Conservation (phyloP, 2,113 vertebrate genomes). For the Platichthys flesus region DNA sequence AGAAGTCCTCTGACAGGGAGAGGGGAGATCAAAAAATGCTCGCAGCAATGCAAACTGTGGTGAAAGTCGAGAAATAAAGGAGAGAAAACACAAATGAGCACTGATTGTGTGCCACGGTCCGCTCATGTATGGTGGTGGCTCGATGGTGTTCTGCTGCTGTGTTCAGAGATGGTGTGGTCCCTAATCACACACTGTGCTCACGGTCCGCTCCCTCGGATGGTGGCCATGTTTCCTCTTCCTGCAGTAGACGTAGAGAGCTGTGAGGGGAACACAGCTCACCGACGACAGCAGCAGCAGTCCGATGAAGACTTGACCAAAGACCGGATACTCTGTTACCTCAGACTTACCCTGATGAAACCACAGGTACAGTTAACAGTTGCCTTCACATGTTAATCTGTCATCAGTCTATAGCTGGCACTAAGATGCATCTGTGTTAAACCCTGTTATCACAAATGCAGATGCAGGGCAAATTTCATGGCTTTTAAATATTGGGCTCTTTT, state of each 20-base stretch:
- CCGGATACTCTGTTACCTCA: conserved; percentile 86
- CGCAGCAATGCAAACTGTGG: no score
- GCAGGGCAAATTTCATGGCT: no score
- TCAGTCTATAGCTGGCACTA: background rate
- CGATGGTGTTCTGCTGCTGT: background rate
- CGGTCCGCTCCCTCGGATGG: background rate
- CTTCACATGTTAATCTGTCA: background rate
- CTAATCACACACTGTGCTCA: conserved; percentile 43
- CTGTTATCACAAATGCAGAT: no score
- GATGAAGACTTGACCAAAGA: conserved; percentile 83
- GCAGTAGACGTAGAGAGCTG: conserved; percentile 81
- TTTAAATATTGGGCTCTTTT: no score
- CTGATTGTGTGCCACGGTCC: background rate
- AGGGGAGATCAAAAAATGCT: no score
- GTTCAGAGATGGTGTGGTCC: background rate
- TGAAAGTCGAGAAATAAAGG: background rate
- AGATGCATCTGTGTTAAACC: background rate
- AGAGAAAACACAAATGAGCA: background rate
- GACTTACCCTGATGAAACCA: conserved; percentile 85
- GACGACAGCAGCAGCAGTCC: conserved; percentile 87
- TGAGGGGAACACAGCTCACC: conserved; percentile 86
- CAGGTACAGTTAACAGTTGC: background rate
- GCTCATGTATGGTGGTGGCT: background rate
- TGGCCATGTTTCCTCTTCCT: conserved; percentile 59
- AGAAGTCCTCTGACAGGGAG: no score